Percentiles rank a stretch among this genome's conserved stretches.
Conservation (phyloP, 2,888 invertebrate genomes). For the Tortricodes alternella region DNA sequence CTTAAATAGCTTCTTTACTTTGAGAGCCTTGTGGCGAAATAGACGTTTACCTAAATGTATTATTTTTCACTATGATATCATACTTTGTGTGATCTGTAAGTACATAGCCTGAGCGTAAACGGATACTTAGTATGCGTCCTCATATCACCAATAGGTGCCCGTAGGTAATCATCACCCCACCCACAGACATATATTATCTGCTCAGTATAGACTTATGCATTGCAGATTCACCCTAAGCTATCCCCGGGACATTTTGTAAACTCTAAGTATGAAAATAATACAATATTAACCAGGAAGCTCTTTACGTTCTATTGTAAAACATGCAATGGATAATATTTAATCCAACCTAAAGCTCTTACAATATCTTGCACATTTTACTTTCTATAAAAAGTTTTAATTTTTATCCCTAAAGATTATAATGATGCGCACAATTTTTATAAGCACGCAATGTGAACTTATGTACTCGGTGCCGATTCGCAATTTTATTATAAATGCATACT, state of each 20-base stretch:
- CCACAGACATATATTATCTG: slow-evolving; percentile 4
- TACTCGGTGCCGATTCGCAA: too few relatives aligned
- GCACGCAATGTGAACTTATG: too few relatives aligned
- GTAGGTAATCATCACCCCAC: too few relatives aligned
- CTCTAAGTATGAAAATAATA: neutral
- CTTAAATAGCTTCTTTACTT: too few relatives aligned
- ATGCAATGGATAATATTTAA: neutral
- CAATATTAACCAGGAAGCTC: slow-evolving; percentile 6
- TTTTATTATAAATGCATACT: too few relatives aligned
- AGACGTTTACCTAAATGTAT: neutral
- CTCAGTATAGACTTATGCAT: neutral
- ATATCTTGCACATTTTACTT: too few relatives aligned
- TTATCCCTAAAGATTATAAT: too few relatives aligned
- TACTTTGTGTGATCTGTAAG: slow-evolving; percentile 1
- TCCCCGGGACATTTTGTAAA: neutral
- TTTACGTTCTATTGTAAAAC: neutral
- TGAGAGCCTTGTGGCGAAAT: too few relatives aligned
- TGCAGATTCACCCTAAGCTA: slow-evolving; percentile 3
- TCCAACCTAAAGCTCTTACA: neutral
- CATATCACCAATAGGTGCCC: too few relatives aligned
- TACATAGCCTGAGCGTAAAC: neutral
- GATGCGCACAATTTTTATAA: too few relatives aligned
- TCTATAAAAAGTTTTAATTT: too few relatives aligned
- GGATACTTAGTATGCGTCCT: slow-evolving; percentile 17
- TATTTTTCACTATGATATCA: neutral